These are phyloP conservation scores for Octonoba sinensis DNA, from an alignment of 2,888 invertebrate species.

Conservation along the genomic window DNA sequence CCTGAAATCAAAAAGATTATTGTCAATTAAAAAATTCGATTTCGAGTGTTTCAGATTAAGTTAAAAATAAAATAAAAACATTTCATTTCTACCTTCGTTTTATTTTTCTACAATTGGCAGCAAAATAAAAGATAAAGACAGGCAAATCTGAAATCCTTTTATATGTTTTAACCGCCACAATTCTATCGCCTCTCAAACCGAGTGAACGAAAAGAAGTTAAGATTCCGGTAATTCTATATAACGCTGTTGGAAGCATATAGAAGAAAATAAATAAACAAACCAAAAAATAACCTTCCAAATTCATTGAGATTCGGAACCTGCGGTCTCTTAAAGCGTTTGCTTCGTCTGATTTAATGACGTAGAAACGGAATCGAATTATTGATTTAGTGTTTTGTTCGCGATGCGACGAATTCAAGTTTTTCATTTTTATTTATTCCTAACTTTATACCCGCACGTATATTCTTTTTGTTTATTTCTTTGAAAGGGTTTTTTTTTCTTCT, in stretches of 20 bases:
- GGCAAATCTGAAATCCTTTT: slow-evolving; percentile 50
- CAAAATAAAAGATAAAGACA: background rate
- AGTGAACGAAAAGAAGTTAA: slow-evolving; percentile 37
- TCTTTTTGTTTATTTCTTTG: slow-evolving; percentile 19
- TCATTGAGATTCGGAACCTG: slow-evolving; percentile 52
- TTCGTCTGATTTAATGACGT: slow-evolving; percentile 62
- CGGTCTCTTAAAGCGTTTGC: slow-evolving; percentile 44
- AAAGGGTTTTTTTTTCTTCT: background rate
- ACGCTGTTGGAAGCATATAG: slow-evolving; percentile 29
- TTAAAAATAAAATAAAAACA: background rate
- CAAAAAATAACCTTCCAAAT: slow-evolving; percentile 27
- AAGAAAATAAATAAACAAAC: slow-evolving; percentile 11
- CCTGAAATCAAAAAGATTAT: too few relatives aligned
- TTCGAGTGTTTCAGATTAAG: background rate
- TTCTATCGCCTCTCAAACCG: slow-evolving; percentile 7
- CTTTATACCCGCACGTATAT: slow-evolving; percentile 44
- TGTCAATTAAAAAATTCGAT: too few relatives aligned
- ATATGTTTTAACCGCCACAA: slow-evolving; percentile 57
- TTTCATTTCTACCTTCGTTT: background rate
- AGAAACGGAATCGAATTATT: slow-evolving; percentile 61
- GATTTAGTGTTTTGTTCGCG: slow-evolving; percentile 59
- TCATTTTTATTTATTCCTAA: slow-evolving; percentile 21
- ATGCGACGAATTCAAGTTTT: slow-evolving; percentile 41
- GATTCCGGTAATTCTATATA: slow-evolving; percentile 49
- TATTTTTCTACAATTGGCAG: slow-evolving; percentile 31